Evolutionary conservation across 2,113 vertebrate genomes (phyloP).

Genomic region (Hemicordylus capensis): DNA sequence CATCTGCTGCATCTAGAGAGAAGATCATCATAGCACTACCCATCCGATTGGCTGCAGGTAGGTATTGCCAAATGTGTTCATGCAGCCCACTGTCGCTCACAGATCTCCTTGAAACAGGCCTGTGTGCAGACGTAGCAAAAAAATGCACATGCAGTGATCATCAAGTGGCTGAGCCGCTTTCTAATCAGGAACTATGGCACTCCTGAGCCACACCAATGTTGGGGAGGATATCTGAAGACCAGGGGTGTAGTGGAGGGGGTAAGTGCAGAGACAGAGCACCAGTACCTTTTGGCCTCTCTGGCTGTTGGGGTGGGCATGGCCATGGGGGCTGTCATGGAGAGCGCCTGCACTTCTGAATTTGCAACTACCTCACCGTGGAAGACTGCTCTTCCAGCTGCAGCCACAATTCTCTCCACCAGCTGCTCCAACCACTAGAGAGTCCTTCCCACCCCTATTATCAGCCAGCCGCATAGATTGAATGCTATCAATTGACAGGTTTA

Average conservation of each 20-base stretch:
- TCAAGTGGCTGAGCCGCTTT: not conserved
- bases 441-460: slow-evolving; percentile 67
- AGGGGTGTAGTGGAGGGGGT: too few relatives aligned
- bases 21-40: too few relatives aligned
- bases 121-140: not conserved
- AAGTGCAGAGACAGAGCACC: too few relatives aligned
- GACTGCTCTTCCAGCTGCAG: not conserved
- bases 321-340: too few relatives aligned
- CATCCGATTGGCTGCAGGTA: too few relatives aligned
- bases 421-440: slow-evolving; percentile 60
- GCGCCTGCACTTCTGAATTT: too few relatives aligned
- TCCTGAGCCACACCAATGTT: not conserved
- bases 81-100: not conserved
- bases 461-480: slow-evolving; percentile 69
- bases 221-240: not conserved
- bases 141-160: not conserved
- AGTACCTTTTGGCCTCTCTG: too few relatives aligned
- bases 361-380: too few relatives aligned
- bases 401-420: slow-evolving; percentile 28
- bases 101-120: not conserved
- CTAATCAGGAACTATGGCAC: not conserved
- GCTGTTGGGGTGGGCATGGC: too few relatives aligned
- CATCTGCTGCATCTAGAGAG: too few relatives aligned
- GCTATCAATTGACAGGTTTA: slow-evolving; percentile 75
- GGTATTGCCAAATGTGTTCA: not conserved